Conservation (phyloP, 2,888 invertebrate species). For the Tenthredo livida region DNA sequence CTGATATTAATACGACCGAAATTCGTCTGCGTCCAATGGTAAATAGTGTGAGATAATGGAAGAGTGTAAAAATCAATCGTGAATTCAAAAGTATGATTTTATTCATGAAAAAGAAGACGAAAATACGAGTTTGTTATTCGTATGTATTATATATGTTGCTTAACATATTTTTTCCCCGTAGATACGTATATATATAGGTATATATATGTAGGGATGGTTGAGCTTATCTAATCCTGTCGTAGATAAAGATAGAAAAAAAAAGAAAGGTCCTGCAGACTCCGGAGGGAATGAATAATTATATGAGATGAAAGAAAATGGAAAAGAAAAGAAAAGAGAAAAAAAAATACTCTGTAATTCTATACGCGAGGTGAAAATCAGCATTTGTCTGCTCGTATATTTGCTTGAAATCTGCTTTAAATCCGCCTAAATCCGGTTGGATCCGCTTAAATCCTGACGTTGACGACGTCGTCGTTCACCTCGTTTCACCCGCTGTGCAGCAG, state of each 20-base stretch:
- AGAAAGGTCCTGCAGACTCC: neutral
- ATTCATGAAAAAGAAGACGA: too few species aligned
- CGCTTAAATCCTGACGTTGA: conserved; percentile 38
- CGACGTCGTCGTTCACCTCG: conserved; percentile 24
- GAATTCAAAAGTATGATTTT: too few species aligned
- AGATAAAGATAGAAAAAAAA: neutral
- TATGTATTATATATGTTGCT: too few species aligned
- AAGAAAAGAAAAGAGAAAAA: neutral
- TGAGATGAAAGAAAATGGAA: neutral
- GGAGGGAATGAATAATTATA: neutral
- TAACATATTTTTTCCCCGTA: neutral
- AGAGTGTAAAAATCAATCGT: too few species aligned
- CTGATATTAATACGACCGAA: too few species aligned
- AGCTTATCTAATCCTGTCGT: neutral
- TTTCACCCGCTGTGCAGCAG: neutral
- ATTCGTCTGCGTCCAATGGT: too few species aligned
- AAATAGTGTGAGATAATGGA: too few species aligned
- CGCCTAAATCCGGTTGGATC: conserved; percentile 37
- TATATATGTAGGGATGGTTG: neutral
- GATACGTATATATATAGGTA: neutral
- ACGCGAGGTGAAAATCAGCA: conserved; percentile 41
- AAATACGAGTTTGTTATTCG: too few species aligned
- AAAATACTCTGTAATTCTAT: neutral
- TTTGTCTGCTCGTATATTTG: conserved; percentile 16
- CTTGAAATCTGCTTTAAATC: conserved; percentile 40